A percentile compares a stretch with the other conserved stretches of the same genome.
Evolutionary conservation across 1,140 invertebrate species (phyloP).

Genomic region (Gryon sp.): DNA sequence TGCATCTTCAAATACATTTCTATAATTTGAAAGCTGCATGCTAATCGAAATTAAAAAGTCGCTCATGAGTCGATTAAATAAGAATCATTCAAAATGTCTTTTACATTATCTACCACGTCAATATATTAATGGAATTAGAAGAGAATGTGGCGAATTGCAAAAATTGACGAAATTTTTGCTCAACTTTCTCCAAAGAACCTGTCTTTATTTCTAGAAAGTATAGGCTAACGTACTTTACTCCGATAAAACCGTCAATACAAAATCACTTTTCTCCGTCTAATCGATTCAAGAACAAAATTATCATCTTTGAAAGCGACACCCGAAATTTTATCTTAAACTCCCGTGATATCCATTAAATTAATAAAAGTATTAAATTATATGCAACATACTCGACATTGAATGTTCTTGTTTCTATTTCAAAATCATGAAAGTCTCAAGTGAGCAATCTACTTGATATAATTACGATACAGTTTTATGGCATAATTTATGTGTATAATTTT

Average conservation of each 20-base stretch:
- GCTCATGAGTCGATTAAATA: constrained; percentile 20
- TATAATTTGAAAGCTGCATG: constrained; percentile 15
- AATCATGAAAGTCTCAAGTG: no score
- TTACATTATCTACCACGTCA: constrained; percentile 26
- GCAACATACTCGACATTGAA: no score
- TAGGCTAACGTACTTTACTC: constrained; percentile 45
- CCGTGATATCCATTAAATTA: no score
- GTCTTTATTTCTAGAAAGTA: constrained; percentile 63
- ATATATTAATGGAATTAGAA: constrained; percentile 32
- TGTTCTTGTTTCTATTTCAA: no score
- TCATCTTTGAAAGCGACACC: no score
- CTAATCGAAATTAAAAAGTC: constrained; percentile 24
- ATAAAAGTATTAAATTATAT: no score
- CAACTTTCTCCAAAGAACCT: constrained; percentile 59
- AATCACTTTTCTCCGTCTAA: constrained; percentile 46
- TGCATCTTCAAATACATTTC: constrained; percentile 7
- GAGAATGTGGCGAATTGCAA: constrained; percentile 51
- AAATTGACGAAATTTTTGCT: constrained; percentile 61
- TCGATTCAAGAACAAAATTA: constrained; percentile 14
- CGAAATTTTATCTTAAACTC: no score
- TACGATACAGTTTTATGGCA: no score
- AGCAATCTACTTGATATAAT: no score
- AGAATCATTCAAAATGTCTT: constrained; percentile 3
- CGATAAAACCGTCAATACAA: constrained; percentile 52
- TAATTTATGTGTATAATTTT: no score